Conservation (phyloP, 1,140 invertebrate species). For the Mya arenaria region DNA sequence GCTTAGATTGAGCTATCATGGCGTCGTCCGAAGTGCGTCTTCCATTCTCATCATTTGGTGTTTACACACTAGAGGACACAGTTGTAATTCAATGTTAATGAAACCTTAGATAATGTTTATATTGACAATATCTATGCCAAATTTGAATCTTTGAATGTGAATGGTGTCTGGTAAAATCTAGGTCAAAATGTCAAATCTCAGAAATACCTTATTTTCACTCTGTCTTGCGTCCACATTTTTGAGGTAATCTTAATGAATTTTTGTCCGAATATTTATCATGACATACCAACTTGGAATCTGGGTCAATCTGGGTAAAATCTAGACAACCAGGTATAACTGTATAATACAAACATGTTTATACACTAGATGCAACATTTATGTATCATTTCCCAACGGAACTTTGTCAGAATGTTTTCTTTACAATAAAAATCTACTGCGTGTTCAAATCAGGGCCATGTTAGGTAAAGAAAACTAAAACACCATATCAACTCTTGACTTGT, state of each 20-base stretch:
- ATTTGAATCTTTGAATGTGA: conserved; percentile 24
- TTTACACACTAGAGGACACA: conserved; percentile 27
- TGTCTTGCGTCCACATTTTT: conserved; percentile 23
- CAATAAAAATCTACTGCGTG: conserved; percentile 28
- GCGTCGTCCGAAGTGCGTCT: conserved; percentile 20
- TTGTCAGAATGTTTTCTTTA: conserved; percentile 21
- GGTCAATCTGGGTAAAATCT: conserved; percentile 28
- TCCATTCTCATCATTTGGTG: conserved; percentile 22
- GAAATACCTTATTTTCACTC: conserved; percentile 24
- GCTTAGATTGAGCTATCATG: conserved; percentile 31
- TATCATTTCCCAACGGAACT: conserved; percentile 27
- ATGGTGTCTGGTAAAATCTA: conserved; percentile 24
- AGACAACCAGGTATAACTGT: conserved; percentile 27
- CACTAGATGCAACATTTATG: conserved; percentile 19
- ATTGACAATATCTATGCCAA: conserved; percentile 22
- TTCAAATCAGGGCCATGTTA: conserved; percentile 21
- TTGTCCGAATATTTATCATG: conserved; percentile 29
- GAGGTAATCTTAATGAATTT: conserved; percentile 24
- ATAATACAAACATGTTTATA: conserved; percentile 24
- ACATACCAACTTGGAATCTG: conserved; percentile 28
- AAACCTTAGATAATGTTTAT: conserved; percentile 25
- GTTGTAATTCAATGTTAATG: conserved; percentile 29
- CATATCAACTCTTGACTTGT: conserved; percentile 19
- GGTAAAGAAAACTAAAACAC: no score
- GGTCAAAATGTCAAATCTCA: conserved; percentile 22